Percentiles rank a stretch among this genome's conserved stretches.
Conservation (phyloP, 2,888 invertebrate genomes). For the Harmothoe impar region DNA sequence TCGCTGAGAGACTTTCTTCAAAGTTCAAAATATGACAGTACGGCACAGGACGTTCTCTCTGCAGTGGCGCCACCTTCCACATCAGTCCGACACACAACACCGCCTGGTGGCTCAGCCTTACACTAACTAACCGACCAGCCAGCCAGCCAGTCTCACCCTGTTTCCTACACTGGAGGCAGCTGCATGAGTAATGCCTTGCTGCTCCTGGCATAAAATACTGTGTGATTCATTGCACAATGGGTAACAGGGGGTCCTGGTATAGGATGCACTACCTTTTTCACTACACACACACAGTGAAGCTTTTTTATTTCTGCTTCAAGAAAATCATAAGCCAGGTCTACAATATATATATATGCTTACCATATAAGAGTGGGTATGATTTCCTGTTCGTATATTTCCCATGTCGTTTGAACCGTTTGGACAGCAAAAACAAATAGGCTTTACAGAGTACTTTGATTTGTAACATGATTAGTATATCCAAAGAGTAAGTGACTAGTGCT, state of each 20-base stretch:
- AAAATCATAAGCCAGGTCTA: constrained; percentile 53
- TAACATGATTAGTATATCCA: constrained; percentile 56
- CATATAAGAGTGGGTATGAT: not conserved
- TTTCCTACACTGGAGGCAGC: constrained; percentile 5
- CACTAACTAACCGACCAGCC: constrained; percentile 50
- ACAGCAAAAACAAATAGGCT: not conserved
- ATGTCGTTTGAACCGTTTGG: constrained; percentile 7
- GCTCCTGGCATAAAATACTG: constrained; percentile 36
- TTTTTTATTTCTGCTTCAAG: constrained; percentile 60
- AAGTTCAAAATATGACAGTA: constrained; percentile 38
- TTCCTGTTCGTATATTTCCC: too few species aligned
- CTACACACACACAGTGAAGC: constrained; percentile 56
- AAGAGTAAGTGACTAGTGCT: constrained; percentile 54
- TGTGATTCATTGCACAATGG: constrained; percentile 38
- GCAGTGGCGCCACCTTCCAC: constrained; percentile 27
- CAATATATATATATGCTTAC: not conserved
- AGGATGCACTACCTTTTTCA: not conserved
- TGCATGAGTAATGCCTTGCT: not conserved
- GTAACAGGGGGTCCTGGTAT: not conserved
- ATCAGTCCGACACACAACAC: constrained; percentile 39
- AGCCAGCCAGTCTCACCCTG: constrained; percentile 47
- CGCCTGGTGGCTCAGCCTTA: constrained; percentile 53
- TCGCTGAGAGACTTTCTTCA: constrained; percentile 47
- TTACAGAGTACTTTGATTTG: constrained; percentile 36
- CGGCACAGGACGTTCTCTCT: constrained; percentile 38